Base-by-base conservation (phyloP, 2,797 vertebrate species). In the Valencia hispanica region DNA sequence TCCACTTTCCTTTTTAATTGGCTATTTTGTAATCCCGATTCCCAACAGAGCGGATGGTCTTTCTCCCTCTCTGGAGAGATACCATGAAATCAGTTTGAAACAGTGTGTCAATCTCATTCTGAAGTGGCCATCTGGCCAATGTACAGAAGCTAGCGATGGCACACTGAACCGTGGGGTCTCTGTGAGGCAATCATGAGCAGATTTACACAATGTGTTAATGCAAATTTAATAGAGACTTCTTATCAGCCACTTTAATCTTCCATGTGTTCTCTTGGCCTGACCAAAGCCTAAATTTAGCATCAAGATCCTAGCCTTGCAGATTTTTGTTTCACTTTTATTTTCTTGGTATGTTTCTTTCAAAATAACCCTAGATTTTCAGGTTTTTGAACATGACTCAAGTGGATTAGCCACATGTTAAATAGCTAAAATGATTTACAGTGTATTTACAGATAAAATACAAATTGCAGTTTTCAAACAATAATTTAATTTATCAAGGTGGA, bases 1-100 rank as follows among this genome's bases (percentile, higher is more conserved):
- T 96, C 96, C 97, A 96, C 96, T 97, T 97, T 96, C 95, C 93
- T 96, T 96, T 95, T 95, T 99, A 99, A 99, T 98, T 98, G 98
- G 96, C 97, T 98, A 97, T 99, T 99, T 97, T 98, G 97, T 99
- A 97, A 97, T 97, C 97, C 97, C 95, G 97, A 97, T 97, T 99
- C 98, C 97, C 97, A 96, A 95, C 96, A 97, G 98, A 97, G 96
- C 94, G 92, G 95, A 96, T 96, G 96, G 97, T 96, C 95, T 94
- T 96, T 95, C 96, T 95, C 94, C 94, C 93, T 96, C 97, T 97
- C 97, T 91, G 88, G 97, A 97, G 98, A 96, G 90, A 96, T 93
- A 94, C 96, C 96, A 96, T 99, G 97, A 99, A 99, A 99, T 99
- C 97, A 94, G 96, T 98, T 99, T 97, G 98, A 98, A 97, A 98